A percentile compares a stretch with the other conserved stretches of the same genome.
Conservation (phyloP, 2,797 vertebrate genomes). For the Gobio occitaniae region DNA sequence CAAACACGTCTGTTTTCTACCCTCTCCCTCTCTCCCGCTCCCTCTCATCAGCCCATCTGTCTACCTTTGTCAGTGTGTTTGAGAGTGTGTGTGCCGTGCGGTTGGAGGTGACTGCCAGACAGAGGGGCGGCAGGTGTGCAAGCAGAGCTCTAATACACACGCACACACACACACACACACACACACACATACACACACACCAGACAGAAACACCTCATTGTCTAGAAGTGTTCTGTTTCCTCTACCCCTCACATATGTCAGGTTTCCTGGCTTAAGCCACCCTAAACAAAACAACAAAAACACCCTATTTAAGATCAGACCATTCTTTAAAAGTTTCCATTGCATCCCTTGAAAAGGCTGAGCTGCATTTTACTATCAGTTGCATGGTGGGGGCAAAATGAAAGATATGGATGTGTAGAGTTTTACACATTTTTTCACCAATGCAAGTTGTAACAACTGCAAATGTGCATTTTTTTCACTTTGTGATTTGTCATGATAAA, state of each 20-base stretch:
- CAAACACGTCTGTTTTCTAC: conserved; percentile 30
- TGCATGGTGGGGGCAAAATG: neutral
- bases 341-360: neutral
- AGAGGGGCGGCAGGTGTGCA: conserved; percentile 61
- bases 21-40: conserved; percentile 27
- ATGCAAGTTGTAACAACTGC: neutral
- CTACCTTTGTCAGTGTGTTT: conserved; percentile 44
- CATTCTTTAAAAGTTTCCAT: conserved; percentile 6
- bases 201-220: conserved; percentile 41
- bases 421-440: neutral
- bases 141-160: conserved; percentile 30
- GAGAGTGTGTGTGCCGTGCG: neutral
- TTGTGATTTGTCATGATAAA: neutral
- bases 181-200: conserved; percentile 14
- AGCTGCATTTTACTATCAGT: neutral
- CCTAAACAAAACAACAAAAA: neutral
- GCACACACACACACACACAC: conserved; percentile 12
- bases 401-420: neutral
- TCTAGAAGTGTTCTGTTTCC: conserved; percentile 31
- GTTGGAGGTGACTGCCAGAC: conserved; percentile 35
- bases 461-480: neutral
- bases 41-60: conserved; percentile 53
- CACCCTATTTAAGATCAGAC: neutral
- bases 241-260: conserved; percentile 40
- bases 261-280: conserved; percentile 16